A percentile compares a stretch with the other conserved stretches of the same genome.
Conservation (phyloP, 1,140 invertebrate species). For the Camponotus vicinus region DNA sequence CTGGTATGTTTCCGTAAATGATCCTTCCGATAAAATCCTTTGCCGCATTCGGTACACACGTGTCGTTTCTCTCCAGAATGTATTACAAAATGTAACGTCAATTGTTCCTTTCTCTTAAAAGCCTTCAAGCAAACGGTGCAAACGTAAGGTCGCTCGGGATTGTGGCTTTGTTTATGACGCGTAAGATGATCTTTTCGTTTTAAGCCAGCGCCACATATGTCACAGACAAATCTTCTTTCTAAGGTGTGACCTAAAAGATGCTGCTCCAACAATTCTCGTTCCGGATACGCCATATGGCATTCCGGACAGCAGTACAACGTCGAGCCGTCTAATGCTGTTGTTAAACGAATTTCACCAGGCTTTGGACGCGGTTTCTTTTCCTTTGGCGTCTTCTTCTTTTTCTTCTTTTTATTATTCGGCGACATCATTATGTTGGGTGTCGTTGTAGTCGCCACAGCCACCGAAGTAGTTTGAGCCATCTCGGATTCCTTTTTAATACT, state of each 20-base stretch:
- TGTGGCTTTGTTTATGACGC: constrained; percentile 93
- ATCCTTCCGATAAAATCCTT: constrained; percentile 89
- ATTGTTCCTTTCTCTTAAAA: constrained; percentile 94
- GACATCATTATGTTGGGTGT: constrained; percentile 86
- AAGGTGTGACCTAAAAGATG: constrained; percentile 93
- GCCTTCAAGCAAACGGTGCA: constrained; percentile 94
- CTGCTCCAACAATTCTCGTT: constrained; percentile 92
- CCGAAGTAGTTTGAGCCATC: constrained; percentile 87
- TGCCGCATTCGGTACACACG: constrained; percentile 94
- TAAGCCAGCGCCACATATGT: constrained; percentile 94
- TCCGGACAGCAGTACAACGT: constrained; percentile 94
- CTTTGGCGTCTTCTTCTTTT: constrained; percentile 93
- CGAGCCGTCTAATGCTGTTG: constrained; percentile 93
- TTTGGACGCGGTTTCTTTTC: constrained; percentile 93
- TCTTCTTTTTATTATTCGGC: constrained; percentile 91
- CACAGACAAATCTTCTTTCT: constrained; percentile 93
- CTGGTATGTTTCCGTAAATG: constrained; percentile 91
- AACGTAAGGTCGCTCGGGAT: constrained; percentile 92
- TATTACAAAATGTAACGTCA: constrained; percentile 94
- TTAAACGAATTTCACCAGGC: constrained; percentile 93
- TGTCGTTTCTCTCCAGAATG: constrained; percentile 95
- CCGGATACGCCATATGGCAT: constrained; percentile 94
- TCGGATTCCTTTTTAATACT: constrained; percentile 91
- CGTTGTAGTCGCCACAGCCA: constrained; percentile 86
- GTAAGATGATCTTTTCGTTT: constrained; percentile 94